Evolutionary conservation across 1,140 invertebrate genomes (phyloP), one percentile per base, ranked within the genome.

Genomic region (Drosophila fuyamai): DNA sequence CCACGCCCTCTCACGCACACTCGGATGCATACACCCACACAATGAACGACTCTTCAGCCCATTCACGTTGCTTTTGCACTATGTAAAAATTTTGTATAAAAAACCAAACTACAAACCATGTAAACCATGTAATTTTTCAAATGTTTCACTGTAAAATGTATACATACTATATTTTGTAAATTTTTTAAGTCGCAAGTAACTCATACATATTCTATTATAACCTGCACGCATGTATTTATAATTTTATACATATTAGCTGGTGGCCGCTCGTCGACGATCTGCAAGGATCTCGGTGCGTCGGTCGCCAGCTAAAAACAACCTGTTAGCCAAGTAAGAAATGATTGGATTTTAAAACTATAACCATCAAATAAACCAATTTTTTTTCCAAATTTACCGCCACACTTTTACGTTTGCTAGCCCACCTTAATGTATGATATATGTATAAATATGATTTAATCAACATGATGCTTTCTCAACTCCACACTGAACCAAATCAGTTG

Each of bases 11-110:
- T 56, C 51, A 58, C 36, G 67, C 16, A 66, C 16, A 78, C 51
- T 65, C 56, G 27, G 43, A 35, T 55, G 76, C 47, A 72, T 63
- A 75, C 63, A 70, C 61, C 50, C 35, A 55, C 68, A 72, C 41
- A 66, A 71, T 76, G 43, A 70, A 71, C 56, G 72, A 81, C 79
- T 81, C 60, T 83, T 83, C 80, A 83, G 74, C 82, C 73, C 76
- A 88, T 82, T 88, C 72, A 82, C 82, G 72, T 83, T 78, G 81
- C 81, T 82, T 83, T 83, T 82, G 83, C 83, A 86, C 83, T 83
- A 77, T 86, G 83, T 86, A 90, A 83, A 78, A 88, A 90, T 81
- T 83, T 89, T 89, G 84, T 90, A 89, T 66, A 89, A 89, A 77
- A 85, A 68, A 62, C 36, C 71, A 27, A 76, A 63, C 54, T 47